Evolutionary conservation across 2,113 vertebrate species (phyloP), one percentile per base, ranked within the genome.

Genomic region (Sander lucioperca): DNA sequence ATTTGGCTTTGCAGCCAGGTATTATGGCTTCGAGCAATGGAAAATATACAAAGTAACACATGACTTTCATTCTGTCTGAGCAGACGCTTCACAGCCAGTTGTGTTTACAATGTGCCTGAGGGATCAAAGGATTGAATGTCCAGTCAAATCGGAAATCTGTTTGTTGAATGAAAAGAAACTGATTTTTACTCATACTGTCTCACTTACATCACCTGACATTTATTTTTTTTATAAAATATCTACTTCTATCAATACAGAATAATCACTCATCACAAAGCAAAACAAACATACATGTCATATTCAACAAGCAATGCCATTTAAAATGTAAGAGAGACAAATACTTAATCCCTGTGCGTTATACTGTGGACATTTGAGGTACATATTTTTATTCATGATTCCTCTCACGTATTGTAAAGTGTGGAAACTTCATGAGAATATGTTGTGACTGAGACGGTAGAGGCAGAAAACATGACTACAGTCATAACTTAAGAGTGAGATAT

Each of bases 11-110:
- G 57, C 78, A 57, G 61, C 30, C 33, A 88, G 84, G 83, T 76
- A 88, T 80, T 82, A 80, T 57, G 16, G 81, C 88, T 82, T 69
- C 61, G 0, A 82, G 88, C 83, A 7, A 85, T 19, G 53, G 73
- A 74, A 86, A 90, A 83, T 81, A 77, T 82, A 85, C 53, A 18
- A 81, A 89, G 74, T 77, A 77, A 90, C 75, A 91, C 68, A 90
- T 86, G n/a, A 82, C 83, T 89, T 90, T 82, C 68, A 86, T 89
- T 87, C 66, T 87, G 57, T 85, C 25, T 47, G 82, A 86, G 82
- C 51, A 64, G 80, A 85, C 56, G 43, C 69, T 88, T 91, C 56
- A 66, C 68, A 86, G 70, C 57, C 81, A 74, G 64, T 77, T 87
- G 83, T 85, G 82, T 84, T 90, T 83, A 86, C 79, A 65, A 63